Conservation (phyloP, 2,113 vertebrate genomes). For the Uria lomvia region DNA sequence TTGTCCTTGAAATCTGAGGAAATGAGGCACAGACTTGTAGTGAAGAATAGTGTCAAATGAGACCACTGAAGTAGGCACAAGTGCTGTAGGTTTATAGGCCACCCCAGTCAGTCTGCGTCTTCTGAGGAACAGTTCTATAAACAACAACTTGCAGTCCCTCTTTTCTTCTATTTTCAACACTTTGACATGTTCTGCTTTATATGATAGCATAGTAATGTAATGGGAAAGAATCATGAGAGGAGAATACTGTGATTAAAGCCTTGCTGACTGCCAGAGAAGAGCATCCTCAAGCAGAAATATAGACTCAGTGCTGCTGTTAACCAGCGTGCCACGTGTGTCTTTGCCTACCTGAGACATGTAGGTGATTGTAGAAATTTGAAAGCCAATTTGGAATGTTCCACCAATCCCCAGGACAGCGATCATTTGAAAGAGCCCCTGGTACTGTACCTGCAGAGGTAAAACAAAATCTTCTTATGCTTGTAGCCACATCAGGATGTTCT, state of each 20-base stretch:
- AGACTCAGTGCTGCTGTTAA: background rate
- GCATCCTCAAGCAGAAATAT: background rate
- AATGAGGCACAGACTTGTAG: background rate
- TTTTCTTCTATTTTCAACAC: background rate
- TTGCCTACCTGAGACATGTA: constrained; percentile 77
- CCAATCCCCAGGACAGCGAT: constrained; percentile 75
- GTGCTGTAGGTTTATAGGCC: background rate
- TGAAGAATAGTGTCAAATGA: background rate
- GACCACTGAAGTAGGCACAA: background rate
- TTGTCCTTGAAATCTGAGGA: background rate
- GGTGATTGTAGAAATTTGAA: constrained; percentile 76
- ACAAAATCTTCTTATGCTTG: background rate
- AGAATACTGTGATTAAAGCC: background rate
- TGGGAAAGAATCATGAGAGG: background rate
- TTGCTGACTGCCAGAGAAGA: background rate
- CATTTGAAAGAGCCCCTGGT: constrained; percentile 52
- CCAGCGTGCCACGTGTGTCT: background rate
- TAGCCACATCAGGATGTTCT: background rate
- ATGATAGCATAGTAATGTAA: background rate
- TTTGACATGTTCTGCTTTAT: background rate
- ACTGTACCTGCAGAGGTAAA: constrained; percentile 40
- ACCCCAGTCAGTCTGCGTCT: background rate
- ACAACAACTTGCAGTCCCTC: background rate
- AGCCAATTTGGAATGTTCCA: constrained; percentile 82
- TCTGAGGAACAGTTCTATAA: background rate